Evolutionary conservation across 2,113 vertebrate genomes (phyloP), one percentile per base, ranked within the genome.

Genomic region (Apteryx mantelli): DNA sequence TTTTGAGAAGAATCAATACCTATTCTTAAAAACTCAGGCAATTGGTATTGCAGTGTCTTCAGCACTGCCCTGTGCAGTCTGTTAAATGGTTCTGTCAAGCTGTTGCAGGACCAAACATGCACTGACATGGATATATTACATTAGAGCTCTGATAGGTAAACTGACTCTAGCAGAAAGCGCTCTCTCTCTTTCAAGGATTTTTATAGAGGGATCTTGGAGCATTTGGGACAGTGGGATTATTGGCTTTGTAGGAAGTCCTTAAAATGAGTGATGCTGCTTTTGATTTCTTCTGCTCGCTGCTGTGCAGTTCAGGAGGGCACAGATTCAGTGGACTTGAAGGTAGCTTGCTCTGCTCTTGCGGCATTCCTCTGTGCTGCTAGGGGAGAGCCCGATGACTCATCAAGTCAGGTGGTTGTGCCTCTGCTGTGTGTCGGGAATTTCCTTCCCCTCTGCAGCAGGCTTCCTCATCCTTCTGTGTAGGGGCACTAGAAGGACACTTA

Each of bases 351-450:
- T 96, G 93, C 96, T 94, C 71, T 92, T 97, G 95, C 96, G 81
- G 95, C 95, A 95, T 94, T 98, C 85, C 70, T 82, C n/a, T 7
- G 91, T 34, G 89, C 94, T 95, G 78, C 90, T 73, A 80, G 70
- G 96, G 82, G 87, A 92, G 42, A 75, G 95, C 85, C 73, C 81
- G 96, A 87, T 98, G 98, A 98, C 75, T 98, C 98, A 98, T 94
- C 93, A 78, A 73, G 93, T 97, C 98, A 97, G 97, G 91, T 97
- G 97, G 96, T 77, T 91, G 8, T 95, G 94, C 91, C 93, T 97
- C 61, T 89, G 80, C 94, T 96, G 88, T 95, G 82, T 91, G 86
- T 74, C 95, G 93, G 94, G 73, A 87, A 93, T 97, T 92, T 95
- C 92, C 75, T 95, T 87, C 93, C 95, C 90, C 94, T 95, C 95